phyloP scores from a whole-genome alignment of 2,888 invertebrate species.

The Autographa gamma region DNA sequence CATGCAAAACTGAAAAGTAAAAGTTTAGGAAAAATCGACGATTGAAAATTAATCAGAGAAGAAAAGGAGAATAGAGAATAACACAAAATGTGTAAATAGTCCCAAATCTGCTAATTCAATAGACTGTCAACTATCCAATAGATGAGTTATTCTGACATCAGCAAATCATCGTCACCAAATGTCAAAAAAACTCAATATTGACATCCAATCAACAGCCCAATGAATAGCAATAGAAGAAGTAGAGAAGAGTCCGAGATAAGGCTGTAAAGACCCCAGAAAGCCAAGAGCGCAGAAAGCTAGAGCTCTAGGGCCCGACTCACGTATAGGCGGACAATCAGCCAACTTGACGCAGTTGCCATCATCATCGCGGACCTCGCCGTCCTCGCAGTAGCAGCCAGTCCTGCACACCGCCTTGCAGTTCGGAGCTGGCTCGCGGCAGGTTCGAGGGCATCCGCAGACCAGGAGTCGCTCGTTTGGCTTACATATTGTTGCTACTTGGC shows the following conservation, averaged over 20 bases:
- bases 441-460: constrained; percentile 75
- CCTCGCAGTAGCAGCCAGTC: constrained; percentile 76
- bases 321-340: constrained; percentile 69
- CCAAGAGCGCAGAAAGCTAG: background rate
- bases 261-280: background rate
- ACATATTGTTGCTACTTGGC: constrained; percentile 72
- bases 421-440: constrained; percentile 73
- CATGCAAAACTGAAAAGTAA: no score
- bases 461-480: constrained; percentile 73
- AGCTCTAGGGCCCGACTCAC: constrained; percentile 61
- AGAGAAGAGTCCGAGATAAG: background rate
- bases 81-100: no score
- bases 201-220: no score
- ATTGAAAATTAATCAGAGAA: no score
- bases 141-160: no score
- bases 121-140: no score
- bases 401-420: constrained; percentile 71
- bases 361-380: constrained; percentile 69
- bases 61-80: no score
- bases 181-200: no score
- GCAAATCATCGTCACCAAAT: no score
- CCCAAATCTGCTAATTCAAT: no score
- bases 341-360: constrained; percentile 72
- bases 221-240: background rate
- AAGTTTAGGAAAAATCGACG: no score